Evolutionary conservation across 2,888 invertebrate species (phyloP), one percentile per base, ranked within the genome.

Genomic region (Panzeria rudis): DNA sequence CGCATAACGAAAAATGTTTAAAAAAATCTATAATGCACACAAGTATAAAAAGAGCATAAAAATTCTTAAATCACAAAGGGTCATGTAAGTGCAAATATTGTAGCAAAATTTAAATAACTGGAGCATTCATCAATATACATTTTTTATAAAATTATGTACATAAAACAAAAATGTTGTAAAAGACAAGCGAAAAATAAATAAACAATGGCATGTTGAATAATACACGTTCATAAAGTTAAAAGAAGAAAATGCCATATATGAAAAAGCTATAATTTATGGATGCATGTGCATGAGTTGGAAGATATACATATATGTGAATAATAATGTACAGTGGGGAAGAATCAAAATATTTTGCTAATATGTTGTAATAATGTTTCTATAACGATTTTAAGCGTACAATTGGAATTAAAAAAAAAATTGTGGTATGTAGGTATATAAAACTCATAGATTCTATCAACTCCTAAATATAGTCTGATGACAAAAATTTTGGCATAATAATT

Each of bases 121-220:
- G 32, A 38, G 38, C 62, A 73, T 78, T 83, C 73, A 78, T 83
- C 83, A 83, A 78, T 75, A 79, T 62, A 66, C 50, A 64, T 64
- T 47, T 56, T 79, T 66, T 50, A 50, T 73, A 38, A 35, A 56
- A 52, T 13, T 7, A 62, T 15, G 2, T 62, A 8, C 38, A 61
- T 23, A 15, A n/a, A 56, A 41, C 54, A 66, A 66, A 11, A 66
- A 32, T 17, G 35, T 62, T 38, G 25, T 54, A 35, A 54, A 54
- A 41, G 52, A 35, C 32, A 68, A 9, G 20, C 66, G 29, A 54
- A 29, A 38, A 54, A 59, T 62, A 17, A 64, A 23, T n/a, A 29
- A 54, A 76, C 52, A 76, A 76, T 50, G 23, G 54, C 35, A 59
- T 56, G 38, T 50, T 50, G 23, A 56, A 66, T 66, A 38, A 66